These are phyloP conservation scores for Notechis scutatus DNA, from an alignment of 2,113 vertebrate species.

Conservation along the genomic window DNA sequence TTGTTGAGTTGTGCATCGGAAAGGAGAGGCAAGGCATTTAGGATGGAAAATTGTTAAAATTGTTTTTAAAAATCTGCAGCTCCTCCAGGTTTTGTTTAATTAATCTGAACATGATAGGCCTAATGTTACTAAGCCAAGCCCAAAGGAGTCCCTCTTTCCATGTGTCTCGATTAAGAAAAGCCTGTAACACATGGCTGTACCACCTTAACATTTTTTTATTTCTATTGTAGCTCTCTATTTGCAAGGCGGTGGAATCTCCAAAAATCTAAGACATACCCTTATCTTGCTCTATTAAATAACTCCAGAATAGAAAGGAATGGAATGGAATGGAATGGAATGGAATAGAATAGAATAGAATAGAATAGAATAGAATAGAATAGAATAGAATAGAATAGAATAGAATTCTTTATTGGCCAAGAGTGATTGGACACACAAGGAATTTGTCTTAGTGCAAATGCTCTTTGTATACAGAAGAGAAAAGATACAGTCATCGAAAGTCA, in stretches of 20 bases:
- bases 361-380: too few relatives aligned
- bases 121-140: constrained; percentile 55
- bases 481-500: too few relatives aligned
- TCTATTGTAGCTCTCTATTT: rapidly evolving
- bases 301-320: too few relatives aligned
- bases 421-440: too few relatives aligned
- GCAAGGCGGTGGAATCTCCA: constrained; percentile 7
- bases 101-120: constrained; percentile 58
- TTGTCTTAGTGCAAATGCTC: too few relatives aligned
- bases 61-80: constrained; percentile 43
- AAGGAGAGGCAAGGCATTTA: background rate
- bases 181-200: constrained; percentile 60
- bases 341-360: too few relatives aligned
- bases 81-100: constrained; percentile 61
- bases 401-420: too few relatives aligned
- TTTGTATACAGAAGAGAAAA: too few relatives aligned
- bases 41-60: constrained; percentile 13
- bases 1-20: background rate
- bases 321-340: too few relatives aligned
- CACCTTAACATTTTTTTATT: constrained; percentile 54
- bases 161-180: constrained; percentile 54
- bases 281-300: constrained; percentile 41
- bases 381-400: too few relatives aligned
- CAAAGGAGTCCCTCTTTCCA: background rate
- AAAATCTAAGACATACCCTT: constrained; percentile 45